Conservation (phyloP, 2,888 invertebrate species). For the Tiphia femorata region DNA sequence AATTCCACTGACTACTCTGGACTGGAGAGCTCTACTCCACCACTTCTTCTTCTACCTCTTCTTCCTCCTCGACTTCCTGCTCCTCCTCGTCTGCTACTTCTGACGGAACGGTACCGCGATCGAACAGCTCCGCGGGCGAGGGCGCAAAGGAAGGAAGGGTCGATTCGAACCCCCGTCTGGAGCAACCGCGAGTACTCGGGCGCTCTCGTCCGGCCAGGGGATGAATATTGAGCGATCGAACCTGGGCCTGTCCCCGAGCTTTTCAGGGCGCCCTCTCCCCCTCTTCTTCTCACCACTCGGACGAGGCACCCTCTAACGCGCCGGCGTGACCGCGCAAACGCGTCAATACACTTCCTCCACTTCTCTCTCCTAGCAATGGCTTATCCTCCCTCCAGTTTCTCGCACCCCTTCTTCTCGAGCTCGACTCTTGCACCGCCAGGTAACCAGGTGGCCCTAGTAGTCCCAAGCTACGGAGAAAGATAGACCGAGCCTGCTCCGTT, state of each 20-base stretch:
- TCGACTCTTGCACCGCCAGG: too few relatives aligned
- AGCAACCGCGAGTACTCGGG: slow-evolving; percentile 38
- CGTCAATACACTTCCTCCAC: slow-evolving; percentile 30
- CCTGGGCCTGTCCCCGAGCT: slow-evolving; percentile 50
- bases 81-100: slow-evolving; percentile 24
- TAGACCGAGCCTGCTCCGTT: too few relatives aligned
- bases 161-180: slow-evolving; percentile 53
- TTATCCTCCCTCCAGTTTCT: slow-evolving; percentile 3
- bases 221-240: slow-evolving; percentile 68
- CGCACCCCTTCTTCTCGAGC: background rate
- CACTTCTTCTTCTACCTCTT: slow-evolving; percentile 2
- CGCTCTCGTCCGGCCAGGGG: slow-evolving; percentile 58
- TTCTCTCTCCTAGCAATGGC: slow-evolving; percentile 13
- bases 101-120: slow-evolving; percentile 46
- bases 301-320: slow-evolving; percentile 15
- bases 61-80: slow-evolving; percentile 20
- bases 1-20: slow-evolving; percentile 5
- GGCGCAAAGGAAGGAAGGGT: slow-evolving; percentile 58
- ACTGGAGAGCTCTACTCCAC: too few relatives aligned
- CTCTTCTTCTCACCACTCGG: slow-evolving; percentile 12
- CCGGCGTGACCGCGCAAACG: slow-evolving; percentile 34
- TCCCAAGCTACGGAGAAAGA: too few relatives aligned
- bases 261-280: slow-evolving; percentile 42
- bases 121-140: slow-evolving; percentile 60
- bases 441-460: slow-evolving; percentile 26